These are phyloP conservation scores for Bombus cullumanus DNA, from an alignment of 1,140 invertebrate genomes.

Conservation along the genomic window DNA sequence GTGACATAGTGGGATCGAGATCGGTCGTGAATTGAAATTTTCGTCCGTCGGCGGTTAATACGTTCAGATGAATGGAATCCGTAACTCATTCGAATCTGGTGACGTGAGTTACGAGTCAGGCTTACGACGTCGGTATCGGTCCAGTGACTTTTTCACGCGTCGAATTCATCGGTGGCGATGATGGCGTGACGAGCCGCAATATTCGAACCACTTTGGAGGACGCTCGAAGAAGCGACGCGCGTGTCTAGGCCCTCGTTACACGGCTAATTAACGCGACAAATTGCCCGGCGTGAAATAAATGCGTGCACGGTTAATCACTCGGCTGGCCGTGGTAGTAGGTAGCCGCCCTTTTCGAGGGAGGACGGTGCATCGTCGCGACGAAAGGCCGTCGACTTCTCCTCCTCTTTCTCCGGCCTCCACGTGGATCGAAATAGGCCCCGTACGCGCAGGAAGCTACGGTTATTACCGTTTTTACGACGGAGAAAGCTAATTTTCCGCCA, in stretches of 20 bases:
- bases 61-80: conserved; percentile 58
- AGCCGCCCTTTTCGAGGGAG: conserved; percentile 61
- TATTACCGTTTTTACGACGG: conserved; percentile 60
- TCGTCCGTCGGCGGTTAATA: conserved; percentile 43
- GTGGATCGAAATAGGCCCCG: conserved; percentile 57
- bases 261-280: conserved; percentile 79
- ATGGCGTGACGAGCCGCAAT: neutral
- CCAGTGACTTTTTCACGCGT: conserved; percentile 40
- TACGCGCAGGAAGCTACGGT: conserved; percentile 51
- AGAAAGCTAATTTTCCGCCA: conserved; percentile 60
- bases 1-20: conserved; percentile 12
- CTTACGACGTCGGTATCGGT: conserved; percentile 4
- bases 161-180: neutral
- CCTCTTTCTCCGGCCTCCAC: conserved; percentile 27
- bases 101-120: conserved; percentile 49
- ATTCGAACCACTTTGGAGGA: neutral
- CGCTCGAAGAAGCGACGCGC: neutral
- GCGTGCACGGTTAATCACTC: conserved; percentile 68
- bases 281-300: conserved; percentile 73
- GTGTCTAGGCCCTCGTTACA: conserved; percentile 70
- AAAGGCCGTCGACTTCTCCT: conserved; percentile 55
- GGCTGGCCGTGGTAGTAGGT: neutral
- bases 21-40: conserved; percentile 45
- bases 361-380: conserved; percentile 48
- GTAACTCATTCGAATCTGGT: conserved; percentile 56